Base-by-base conservation (phyloP, 2,797 vertebrate species). In the Epinephelus malabaricus region DNA sequence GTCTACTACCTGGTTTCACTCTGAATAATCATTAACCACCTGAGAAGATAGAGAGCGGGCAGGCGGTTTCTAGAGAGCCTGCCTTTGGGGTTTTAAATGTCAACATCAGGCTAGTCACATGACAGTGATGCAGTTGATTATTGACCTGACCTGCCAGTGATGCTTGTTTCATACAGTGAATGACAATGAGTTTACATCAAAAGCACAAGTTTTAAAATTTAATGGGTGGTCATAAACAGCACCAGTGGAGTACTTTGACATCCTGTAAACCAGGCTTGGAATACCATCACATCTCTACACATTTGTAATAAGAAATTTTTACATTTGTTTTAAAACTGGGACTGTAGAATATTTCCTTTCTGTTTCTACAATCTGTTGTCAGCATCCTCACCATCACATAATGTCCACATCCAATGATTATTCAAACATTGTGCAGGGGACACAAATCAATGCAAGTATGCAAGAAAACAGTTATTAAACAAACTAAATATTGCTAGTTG, bases 1-100 rank as follows among this genome's bases (percentile, higher is more conserved):
- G 69, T 79, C 87, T 77, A 68, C 88, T 82, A 80, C 88, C 89
- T 86, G 86, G 95, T 96, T 96, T 96, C 95, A 91, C 89, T 92
- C 82, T 85, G 69, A 89, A 55, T 94, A 92, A 95, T 95, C 71
- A 96, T 96, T 96, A 96, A 95, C 94, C 67, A 34, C 63, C 77
- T 6, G 53, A 73, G 79, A 67, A 86, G 88, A 92, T 88, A 79
- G 66, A 30, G 47, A 73, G 69, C 78, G 69, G 38, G 62, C 82
- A 62, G 66, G 56, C 73, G 72, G 90, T 94, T 95, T 93, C 90
- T 87, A 73, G 73, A 69, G 83, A 73, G 79, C 47, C 72, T 75
- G 71, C 74, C 19, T 13, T 61, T 2, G 2, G 34, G 70, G 46
- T 82, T 83, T 88, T 74, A 88, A 86, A 86, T 9, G 47, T 70